Evolutionary conservation across 2,113 vertebrate species (phyloP), one percentile per base, ranked within the genome.

Genomic region (Coryphaenoides rupestris): DNA sequence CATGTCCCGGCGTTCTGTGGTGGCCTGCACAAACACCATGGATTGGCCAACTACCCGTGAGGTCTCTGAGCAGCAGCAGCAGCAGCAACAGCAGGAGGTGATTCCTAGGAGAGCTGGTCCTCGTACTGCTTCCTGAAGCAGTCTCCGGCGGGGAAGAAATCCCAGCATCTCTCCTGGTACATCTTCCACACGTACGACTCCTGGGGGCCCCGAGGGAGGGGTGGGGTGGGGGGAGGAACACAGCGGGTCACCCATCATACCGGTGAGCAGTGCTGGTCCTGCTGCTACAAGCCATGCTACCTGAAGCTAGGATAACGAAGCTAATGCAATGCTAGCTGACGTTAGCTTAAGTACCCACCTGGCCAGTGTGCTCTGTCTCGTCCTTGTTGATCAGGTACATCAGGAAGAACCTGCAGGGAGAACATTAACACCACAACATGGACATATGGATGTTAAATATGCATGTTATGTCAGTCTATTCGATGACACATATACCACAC

Each of bases 381-480:
- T 96, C 95, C 76, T 96, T 96, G 79, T 96, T 96, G 74, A 96
- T 96, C 6, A 96, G 87, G 62, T 96, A 96, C 95, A 96, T 96
- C 70, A 96, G 78, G 84, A 96, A 96, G 82, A 96, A 96, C 91
- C 95, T 96, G 74, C 4, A 74, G 71, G 50, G 16, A 33, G 1
- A 33, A 40, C 9, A 7, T 10, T 1, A 33, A 33, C 3, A 9
- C n/a, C n/a, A 33, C 5, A n/a, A 78, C 21, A 23, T n/a, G n/a
- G n/a, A n/a, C n/a, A n/a, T n/a, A n/a, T n/a, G n/a, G n/a, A n/a
- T n/a, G n/a, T n/a, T n/a, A n/a, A n/a, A n/a, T n/a, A n/a, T n/a
- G n/a, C n/a, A n/a, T n/a, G n/a, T n/a, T n/a, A n/a, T n/a, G 2
- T 26, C 19, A 60, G 46, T 54, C 73, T 57, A 59, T 40, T 40